A percentile compares a stretch with the other conserved stretches of the same genome.
Conservation (phyloP, 2,888 invertebrate species). For the Neelides folsomi region DNA sequence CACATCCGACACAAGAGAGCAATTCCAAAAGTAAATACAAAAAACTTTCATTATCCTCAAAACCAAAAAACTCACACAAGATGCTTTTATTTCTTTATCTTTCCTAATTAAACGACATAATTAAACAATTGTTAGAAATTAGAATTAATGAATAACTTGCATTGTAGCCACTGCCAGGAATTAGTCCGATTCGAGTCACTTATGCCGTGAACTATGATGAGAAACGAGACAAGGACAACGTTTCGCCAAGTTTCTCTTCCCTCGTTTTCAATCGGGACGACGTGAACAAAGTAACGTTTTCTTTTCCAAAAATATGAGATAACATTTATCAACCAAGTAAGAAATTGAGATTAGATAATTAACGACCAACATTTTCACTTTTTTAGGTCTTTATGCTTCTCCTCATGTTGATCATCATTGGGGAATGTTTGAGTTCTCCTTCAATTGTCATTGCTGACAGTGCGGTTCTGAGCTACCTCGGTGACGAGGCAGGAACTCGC, state of each 20-base stretch:
- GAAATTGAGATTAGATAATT: too few species aligned
- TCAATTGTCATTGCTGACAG: constrained; percentile 68
- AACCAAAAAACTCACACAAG: too few species aligned
- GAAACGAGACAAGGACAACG: constrained; percentile 50
- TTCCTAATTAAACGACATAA: too few species aligned
- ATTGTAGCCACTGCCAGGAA: constrained; percentile 39
- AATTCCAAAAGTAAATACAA: constrained; percentile 4
- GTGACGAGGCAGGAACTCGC: constrained; percentile 53
- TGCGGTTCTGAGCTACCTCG: constrained; percentile 74
- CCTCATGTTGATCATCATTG: constrained; percentile 79
- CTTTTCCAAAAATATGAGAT: neutral
- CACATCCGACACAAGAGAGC: neutral
- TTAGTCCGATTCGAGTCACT: constrained; percentile 60
- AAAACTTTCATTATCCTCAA: neutral
- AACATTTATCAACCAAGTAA: too few species aligned
- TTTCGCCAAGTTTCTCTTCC: constrained; percentile 80
- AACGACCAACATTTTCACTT: too few species aligned
- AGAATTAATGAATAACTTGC: constrained; percentile 2
- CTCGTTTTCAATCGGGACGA: constrained; percentile 78
- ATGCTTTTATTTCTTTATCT: too few species aligned
- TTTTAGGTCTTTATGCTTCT: constrained; percentile 73
- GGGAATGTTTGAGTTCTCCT: constrained; percentile 95
- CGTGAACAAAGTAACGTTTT: constrained; percentile 54
- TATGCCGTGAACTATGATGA: constrained; percentile 64
- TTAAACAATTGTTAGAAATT: too few species aligned